phyloP scores from a whole-genome alignment of 2,888 invertebrate species.

The Gymnocheta viridis region DNA sequence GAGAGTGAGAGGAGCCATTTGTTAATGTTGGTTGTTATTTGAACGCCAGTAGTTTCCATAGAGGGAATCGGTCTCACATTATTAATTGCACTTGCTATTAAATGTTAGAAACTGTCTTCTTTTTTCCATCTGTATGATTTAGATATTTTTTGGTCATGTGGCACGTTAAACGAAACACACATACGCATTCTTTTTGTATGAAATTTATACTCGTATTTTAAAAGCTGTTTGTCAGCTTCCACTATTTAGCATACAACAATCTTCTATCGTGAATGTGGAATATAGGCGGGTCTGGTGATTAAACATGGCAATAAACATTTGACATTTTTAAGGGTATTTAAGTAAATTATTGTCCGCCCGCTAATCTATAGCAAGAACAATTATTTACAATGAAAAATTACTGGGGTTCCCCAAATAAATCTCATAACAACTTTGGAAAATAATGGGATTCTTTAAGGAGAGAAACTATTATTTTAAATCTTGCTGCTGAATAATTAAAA shows the following conservation, averaged over 20 bases:
- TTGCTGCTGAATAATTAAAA: background rate
- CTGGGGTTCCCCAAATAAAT: slow-evolving; percentile 9
- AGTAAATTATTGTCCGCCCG: slow-evolving; percentile 61
- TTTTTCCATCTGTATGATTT: slow-evolving; percentile 1
- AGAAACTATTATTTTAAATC: slow-evolving; percentile 8
- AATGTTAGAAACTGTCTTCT: slow-evolving; percentile 59
- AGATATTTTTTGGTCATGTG: slow-evolving; percentile 27
- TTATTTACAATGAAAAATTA: slow-evolving; percentile 52
- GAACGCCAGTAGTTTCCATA: slow-evolving; percentile 34
- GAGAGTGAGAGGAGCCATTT: slow-evolving; percentile 42
- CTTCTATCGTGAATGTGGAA: slow-evolving; percentile 26
- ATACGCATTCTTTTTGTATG: background rate
- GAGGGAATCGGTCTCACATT: slow-evolving; percentile 61
- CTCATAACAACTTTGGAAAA: background rate
- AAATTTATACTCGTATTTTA: slow-evolving; percentile 18
- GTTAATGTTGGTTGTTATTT: slow-evolving; percentile 37
- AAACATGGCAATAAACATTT: slow-evolving; percentile 54
- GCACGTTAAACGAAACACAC: slow-evolving; percentile 27
- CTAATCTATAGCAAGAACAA: slow-evolving; percentile 44
- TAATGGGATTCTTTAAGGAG: background rate
- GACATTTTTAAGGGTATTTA: slow-evolving; percentile 57
- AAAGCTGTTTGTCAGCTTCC: slow-evolving; percentile 19
- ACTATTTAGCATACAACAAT: slow-evolving; percentile 8
- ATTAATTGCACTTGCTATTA: slow-evolving; percentile 69
- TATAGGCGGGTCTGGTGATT: slow-evolving; percentile 62